phyloP scores from a whole-genome alignment of 1,140 invertebrate genomes.

The Trachymyrmex cornetzi region DNA sequence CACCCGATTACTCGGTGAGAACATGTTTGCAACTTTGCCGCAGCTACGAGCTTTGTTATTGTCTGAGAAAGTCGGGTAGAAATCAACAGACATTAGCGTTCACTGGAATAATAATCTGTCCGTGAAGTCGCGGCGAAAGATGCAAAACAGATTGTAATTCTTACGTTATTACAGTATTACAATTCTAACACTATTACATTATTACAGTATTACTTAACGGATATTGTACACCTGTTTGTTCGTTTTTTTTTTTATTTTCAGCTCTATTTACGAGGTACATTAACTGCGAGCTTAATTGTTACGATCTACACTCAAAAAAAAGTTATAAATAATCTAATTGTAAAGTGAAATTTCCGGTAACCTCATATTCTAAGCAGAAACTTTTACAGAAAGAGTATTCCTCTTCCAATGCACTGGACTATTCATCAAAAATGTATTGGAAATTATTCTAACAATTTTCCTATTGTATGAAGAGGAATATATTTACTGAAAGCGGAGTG shows the following conservation, averaged over 20 bases:
- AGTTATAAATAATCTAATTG: too few species aligned
- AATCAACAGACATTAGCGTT: constrained; percentile 52
- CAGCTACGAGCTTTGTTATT: constrained; percentile 56
- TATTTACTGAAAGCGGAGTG: too few species aligned
- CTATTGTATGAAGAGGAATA: too few species aligned
- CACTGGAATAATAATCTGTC: constrained; percentile 41
- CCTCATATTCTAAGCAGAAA: too few species aligned
- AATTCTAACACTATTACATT: background rate
- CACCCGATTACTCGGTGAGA: constrained; percentile 54
- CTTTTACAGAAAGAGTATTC: too few species aligned
- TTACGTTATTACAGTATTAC: background rate
- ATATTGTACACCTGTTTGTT: background rate
- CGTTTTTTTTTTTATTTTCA: background rate
- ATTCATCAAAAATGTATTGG: too few species aligned
- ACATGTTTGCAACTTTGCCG: constrained; percentile 66
- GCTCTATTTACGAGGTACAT: background rate
- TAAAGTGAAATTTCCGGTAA: too few species aligned
- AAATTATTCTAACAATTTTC: too few species aligned
- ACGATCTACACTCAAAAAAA: too few species aligned
- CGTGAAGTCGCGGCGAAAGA: background rate
- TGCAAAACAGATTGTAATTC: background rate
- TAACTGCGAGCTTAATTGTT: background rate
- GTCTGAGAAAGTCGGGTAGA: constrained; percentile 51
- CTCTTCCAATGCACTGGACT: too few species aligned
- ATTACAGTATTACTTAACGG: background rate